phyloP scores from a whole-genome alignment of 2,113 vertebrate genomes.

The Antechinus stuartii region DNA sequence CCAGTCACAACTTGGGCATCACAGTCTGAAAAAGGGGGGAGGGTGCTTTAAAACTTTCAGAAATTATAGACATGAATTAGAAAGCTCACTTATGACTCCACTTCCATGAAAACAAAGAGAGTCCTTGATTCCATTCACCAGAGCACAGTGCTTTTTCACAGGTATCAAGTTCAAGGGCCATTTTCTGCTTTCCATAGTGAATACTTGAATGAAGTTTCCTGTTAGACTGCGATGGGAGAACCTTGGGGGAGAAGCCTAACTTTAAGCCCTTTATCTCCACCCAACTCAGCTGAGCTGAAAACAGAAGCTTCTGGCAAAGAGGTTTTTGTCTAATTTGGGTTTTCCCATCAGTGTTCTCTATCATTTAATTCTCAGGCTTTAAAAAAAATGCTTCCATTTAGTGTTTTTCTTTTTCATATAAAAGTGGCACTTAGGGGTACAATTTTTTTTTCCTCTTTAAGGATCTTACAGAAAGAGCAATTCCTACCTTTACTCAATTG shows the following conservation, averaged over 20 bases:
- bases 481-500: constrained; percentile 43
- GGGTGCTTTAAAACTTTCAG: background rate
- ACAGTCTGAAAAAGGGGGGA: constrained; percentile 53
- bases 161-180: constrained; percentile 67
- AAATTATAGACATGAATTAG: constrained; percentile 9
- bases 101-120: constrained; percentile 56
- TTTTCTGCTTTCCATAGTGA: constrained; percentile 67
- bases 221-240: constrained; percentile 44
- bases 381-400: background rate
- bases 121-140: constrained; percentile 40
- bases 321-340: constrained; percentile 10
- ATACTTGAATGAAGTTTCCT: constrained; percentile 68
- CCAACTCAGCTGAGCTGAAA: constrained; percentile 32
- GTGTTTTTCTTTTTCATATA: constrained; percentile 39
- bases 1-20: constrained; percentile 38
- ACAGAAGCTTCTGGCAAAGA: constrained; percentile 37
- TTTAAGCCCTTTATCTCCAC: constrained; percentile 64
- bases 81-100: background rate
- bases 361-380: constrained; percentile 32
- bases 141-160: constrained; percentile 45
- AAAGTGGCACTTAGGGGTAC: background rate
- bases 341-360: constrained; percentile 34
- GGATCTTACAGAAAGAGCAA: constrained; percentile 8
- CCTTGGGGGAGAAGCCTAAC: constrained; percentile 46
- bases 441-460: constrained; percentile 46